phyloP scores from a whole-genome alignment of 23 tunicate species.

The Diplosoma virens region DNA sequence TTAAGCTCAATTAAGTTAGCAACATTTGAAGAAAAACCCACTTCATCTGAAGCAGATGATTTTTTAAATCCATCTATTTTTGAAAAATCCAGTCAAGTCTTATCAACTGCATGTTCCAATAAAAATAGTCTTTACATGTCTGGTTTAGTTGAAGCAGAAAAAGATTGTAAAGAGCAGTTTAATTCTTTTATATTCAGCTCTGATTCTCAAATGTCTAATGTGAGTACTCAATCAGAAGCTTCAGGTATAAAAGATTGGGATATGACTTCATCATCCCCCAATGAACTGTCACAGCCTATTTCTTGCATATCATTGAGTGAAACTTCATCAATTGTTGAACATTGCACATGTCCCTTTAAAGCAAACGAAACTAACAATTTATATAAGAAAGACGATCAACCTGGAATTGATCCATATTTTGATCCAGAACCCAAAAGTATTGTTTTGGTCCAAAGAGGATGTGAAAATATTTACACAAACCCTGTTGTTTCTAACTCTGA shows the following conservation, averaged over 20 bases:
- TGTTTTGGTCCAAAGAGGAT: constrained; percentile 29
- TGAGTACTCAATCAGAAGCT: neutral
- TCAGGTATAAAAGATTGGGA: neutral
- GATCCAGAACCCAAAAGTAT: constrained; percentile 93
- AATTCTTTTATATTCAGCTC: constrained; percentile 13
- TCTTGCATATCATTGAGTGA: constrained; percentile 5
- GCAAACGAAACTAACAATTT: neutral
- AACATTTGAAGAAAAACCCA: constrained; percentile 60
- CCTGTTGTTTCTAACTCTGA: neutral
- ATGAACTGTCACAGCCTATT: constrained; percentile 3
- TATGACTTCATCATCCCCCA: constrained; percentile 1
- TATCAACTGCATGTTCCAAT: neutral
- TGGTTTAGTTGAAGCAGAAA: neutral
- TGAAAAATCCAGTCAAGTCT: neutral
- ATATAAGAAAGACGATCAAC: neutral
- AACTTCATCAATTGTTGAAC: neutral
- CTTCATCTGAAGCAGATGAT: constrained; percentile 1
- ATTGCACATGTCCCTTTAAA: constrained; percentile 8
- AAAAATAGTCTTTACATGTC: neutral
- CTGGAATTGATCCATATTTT: constrained; percentile 53
- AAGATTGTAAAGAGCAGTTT: neutral
- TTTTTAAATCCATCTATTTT: neutral
- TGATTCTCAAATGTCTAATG: neutral
- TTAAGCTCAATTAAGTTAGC: constrained; percentile 68
- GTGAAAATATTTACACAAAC: constrained; percentile 5